A percentile compares a stretch with the other conserved stretches of the same genome.
phyloP scores from a whole-genome alignment of 2,888 invertebrate species.

The Spilosoma lubricipeda region DNA sequence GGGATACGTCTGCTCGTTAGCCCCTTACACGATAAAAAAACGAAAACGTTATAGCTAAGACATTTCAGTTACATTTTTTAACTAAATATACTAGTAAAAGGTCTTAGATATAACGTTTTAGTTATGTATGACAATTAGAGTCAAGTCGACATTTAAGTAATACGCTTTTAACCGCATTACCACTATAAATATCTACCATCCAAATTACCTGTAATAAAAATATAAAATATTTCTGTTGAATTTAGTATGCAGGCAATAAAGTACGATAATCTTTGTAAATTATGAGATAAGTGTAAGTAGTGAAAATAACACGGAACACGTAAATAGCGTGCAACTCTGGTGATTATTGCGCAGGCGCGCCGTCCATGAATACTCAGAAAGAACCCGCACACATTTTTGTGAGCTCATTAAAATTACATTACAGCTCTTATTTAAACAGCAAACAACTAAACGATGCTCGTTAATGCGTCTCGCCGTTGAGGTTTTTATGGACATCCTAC shows the following conservation, averaged over 20 bases:
- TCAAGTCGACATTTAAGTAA: neutral
- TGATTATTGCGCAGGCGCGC: conserved; percentile 52
- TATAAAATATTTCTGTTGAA: conserved; percentile 12
- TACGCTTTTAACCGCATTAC: neutral
- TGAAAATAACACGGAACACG: conserved; percentile 31
- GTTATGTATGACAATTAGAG: neutral
- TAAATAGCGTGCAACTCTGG: conserved; percentile 33
- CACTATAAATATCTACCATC: neutral
- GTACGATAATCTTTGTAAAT: conserved; percentile 33
- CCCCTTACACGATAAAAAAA: too few relatives aligned
- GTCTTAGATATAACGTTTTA: too few relatives aligned
- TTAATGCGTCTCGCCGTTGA: conserved; percentile 77
- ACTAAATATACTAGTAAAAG: too few relatives aligned
- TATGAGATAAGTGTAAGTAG: conserved; percentile 39
- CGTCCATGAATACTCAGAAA: conserved; percentile 59
- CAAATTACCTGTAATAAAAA: conserved; percentile 9
- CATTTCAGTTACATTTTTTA: too few relatives aligned
- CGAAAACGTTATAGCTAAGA: neutral
- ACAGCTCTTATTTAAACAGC: conserved; percentile 83
- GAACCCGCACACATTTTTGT: conserved; percentile 78
- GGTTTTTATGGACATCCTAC: conserved; percentile 77
- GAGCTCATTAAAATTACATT: conserved; percentile 85
- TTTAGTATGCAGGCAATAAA: conserved; percentile 27
- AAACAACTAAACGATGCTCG: conserved; percentile 83
- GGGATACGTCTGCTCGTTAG: too few relatives aligned